Base-by-base conservation (phyloP, 2,888 invertebrate genomes). In the Epinotia brunnichana region DNA sequence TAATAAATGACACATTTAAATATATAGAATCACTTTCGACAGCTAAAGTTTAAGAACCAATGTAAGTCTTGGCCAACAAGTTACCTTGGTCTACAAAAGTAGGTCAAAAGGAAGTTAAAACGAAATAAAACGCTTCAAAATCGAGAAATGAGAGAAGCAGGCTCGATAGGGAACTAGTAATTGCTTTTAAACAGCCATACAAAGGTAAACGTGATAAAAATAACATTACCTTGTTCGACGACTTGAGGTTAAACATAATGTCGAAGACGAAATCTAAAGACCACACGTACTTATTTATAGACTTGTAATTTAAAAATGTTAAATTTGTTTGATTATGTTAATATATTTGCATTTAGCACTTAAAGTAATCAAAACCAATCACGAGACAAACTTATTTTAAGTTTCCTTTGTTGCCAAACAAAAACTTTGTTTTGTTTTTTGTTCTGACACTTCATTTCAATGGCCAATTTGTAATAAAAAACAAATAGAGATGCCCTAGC, bases 381-480 rank as follows among this genome's bases (percentile, higher is more conserved):
- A 39, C 5, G 15, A 19, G 3, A 62, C 19, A 48, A 39, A 17
- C 48, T 21, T 53, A 24, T 44, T n/a, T 44, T 19, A 7, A 4
- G 15, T n/a, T 39, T 53, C 48, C 41, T 63, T 73, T 69, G 68
- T 63, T 69, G 61, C 51, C 62, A 62, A 68, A 54, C 51, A 69
- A 53, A 66, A 66, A 71, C 41, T 56, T 61, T 67, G 19, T 19
- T 3, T 60, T 60, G 35, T 56, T 68, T 68, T 3, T 60, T 60
- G 35, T 56, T 68, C 63, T 66, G 62, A 69, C 60, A 68, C 66
- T 70, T 72, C 74, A 66, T 60, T 73, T 75, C n/a, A 39, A 21
- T 80, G 80, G 79, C 80, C 80, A 7, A 11, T 11, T 35, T 13
- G 11, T 71, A 70, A 61, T 35, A 66, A 73, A 41, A 29, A 48